phyloP scores from a whole-genome alignment of 2,113 vertebrate genomes.

The Piaya cayana region DNA sequence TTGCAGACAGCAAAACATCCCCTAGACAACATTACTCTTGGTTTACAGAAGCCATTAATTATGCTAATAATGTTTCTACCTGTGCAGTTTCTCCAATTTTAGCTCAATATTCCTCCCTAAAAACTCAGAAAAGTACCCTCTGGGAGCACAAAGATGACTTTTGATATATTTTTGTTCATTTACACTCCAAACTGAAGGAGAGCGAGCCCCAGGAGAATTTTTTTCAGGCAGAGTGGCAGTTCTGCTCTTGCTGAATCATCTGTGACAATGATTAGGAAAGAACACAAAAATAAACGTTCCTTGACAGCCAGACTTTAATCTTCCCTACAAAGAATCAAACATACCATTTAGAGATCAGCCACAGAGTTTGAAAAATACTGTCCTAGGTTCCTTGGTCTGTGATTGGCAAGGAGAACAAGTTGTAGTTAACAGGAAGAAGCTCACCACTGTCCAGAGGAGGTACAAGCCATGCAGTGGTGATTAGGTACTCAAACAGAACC shows the following conservation, averaged over 20 bases:
- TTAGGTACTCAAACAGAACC: neutral
- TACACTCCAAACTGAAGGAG: neutral
- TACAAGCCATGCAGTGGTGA: neutral
- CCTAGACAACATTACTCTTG: constrained; percentile 18
- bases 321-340: constrained; percentile 14
- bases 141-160: neutral
- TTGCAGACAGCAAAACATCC: constrained; percentile 11
- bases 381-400: neutral
- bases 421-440: neutral
- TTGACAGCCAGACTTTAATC: constrained; percentile 28
- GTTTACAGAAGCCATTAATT: constrained; percentile 49
- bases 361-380: neutral
- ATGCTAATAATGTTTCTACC: constrained; percentile 38
- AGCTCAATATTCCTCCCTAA: neutral
- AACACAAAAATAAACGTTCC: constrained; percentile 57
- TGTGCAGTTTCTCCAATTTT: constrained; percentile 24
- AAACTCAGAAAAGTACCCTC: neutral
- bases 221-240: constrained; percentile 8
- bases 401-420: neutral
- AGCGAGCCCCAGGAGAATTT: neutral
- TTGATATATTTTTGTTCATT: neutral
- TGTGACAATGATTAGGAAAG: constrained; percentile 60
- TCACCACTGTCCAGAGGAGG: neutral
- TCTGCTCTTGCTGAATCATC: constrained; percentile 65
- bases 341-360: neutral